A percentile compares a stretch with the other conserved stretches of the same genome.
phyloP scores from a whole-genome alignment of 2,113 vertebrate species.

The Hemiscyllium ocellatum region DNA sequence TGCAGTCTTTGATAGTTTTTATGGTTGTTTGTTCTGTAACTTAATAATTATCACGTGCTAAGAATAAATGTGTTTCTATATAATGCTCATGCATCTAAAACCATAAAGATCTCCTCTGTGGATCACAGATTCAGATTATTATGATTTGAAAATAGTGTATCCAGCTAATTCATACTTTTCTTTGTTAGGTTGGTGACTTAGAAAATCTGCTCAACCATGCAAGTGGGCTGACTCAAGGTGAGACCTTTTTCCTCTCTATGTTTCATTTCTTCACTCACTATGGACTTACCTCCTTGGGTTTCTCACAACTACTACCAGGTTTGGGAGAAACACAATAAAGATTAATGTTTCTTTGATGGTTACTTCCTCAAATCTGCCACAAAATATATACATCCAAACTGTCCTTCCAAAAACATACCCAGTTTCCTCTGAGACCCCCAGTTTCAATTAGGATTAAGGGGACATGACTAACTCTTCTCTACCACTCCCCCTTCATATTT shows the following conservation, averaged over 20 bases:
- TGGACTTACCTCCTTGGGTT: neutral
- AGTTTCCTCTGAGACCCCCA: neutral
- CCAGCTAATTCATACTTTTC: neutral
- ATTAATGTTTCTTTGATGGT: neutral
- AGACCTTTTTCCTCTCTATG: neutral
- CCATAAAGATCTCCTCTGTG: neutral
- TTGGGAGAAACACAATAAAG: neutral
- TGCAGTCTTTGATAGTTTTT: no score
- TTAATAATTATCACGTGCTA: no score
- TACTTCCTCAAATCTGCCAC: neutral
- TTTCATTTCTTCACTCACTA: no score
- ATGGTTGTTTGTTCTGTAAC: no score
- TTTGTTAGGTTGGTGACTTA: neutral
- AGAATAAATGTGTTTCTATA: neutral
- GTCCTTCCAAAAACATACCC: neutral
- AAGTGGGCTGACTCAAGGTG: neutral
- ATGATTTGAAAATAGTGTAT: neutral
- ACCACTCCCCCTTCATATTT: neutral
- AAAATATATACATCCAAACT: neutral
- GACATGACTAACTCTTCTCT: neutral
- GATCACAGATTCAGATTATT: neutral
- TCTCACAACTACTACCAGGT: neutral
- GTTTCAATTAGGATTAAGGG: no score
- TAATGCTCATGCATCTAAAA: neutral
- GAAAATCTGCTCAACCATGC: no score